Percentiles rank a stretch among this genome's conserved stretches.
These are phyloP conservation scores for Neosilurus mollespiculum DNA, from an alignment of 2,797 vertebrate species.

Conservation along the genomic window DNA sequence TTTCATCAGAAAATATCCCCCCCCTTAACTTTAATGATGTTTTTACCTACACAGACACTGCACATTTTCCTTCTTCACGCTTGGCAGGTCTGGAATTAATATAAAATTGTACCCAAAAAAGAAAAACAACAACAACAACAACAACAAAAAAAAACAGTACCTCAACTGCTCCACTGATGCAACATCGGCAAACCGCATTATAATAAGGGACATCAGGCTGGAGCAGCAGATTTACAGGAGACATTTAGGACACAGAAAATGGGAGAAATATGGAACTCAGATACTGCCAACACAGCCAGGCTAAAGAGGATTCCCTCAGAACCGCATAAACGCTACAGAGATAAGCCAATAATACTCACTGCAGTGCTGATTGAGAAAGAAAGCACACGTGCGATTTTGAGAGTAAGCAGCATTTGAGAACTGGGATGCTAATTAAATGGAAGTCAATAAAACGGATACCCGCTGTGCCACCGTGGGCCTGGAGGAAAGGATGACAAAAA, in stretches of 20 bases:
- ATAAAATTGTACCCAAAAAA: not conserved
- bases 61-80: not conserved
- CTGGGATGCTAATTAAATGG: constrained; percentile 66
- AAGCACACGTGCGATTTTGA: constrained; percentile 34
- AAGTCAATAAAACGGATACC: constrained; percentile 65
- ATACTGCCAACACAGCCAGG: constrained; percentile 8
- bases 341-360: constrained; percentile 38
- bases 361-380: constrained; percentile 43
- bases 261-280: constrained; percentile 23
- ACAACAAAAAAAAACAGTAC: not conserved
- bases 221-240: constrained; percentile 8
- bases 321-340: constrained; percentile 11
- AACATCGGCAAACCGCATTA: not conserved
- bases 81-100: constrained; percentile 16
- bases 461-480: constrained; percentile 47
- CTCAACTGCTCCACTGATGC: constrained; percentile 6
- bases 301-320: constrained; percentile 21
- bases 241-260: constrained; percentile 7
- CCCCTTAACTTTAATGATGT: not conserved
- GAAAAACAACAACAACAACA: not conserved
- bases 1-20: not conserved
- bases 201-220: not conserved
- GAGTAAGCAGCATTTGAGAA: constrained; percentile 59
- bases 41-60: not conserved
- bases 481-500: constrained; percentile 46